Percentiles rank a stretch among this genome's conserved stretches.
Conservation (phyloP, 2,113 vertebrate genomes). For the Columba livia region DNA sequence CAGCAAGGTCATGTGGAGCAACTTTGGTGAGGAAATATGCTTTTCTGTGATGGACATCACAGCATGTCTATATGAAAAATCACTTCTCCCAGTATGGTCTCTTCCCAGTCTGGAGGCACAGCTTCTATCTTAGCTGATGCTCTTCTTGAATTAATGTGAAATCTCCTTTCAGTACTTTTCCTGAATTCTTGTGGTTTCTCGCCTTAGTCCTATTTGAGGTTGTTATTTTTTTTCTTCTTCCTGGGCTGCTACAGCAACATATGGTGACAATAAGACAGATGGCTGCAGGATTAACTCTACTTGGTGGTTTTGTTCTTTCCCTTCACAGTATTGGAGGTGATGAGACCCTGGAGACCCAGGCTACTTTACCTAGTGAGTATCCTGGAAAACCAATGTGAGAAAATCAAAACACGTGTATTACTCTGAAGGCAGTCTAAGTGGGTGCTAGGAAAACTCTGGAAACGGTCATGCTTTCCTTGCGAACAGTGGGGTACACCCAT, state of each 20-base stretch:
- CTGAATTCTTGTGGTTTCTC: constrained; percentile 10
- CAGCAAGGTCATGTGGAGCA: background rate
- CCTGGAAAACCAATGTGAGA: background rate
- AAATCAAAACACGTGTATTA: background rate
- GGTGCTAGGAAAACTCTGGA: background rate
- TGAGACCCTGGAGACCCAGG: constrained; percentile 79
- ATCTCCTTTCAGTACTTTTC: background rate
- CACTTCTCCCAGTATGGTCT: background rate
- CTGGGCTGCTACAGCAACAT: background rate
- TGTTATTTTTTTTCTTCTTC: background rate
- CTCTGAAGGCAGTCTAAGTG: background rate
- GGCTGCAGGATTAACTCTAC: background rate
- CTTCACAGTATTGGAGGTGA: constrained; percentile 88
- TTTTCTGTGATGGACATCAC: background rate
- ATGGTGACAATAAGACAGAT: background rate
- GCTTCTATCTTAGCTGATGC: background rate
- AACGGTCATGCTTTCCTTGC: background rate
- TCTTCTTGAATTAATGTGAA: background rate
- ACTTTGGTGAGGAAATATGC: background rate
- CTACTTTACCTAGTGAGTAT: constrained; percentile 91
- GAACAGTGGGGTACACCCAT: background rate
- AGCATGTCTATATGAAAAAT: background rate
- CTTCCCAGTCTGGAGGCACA: background rate
- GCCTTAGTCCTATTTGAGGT: background rate
- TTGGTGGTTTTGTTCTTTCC: constrained; percentile 15